phyloP scores from a whole-genome alignment of 2,113 vertebrate species.

The Hemicordylus capensis region DNA sequence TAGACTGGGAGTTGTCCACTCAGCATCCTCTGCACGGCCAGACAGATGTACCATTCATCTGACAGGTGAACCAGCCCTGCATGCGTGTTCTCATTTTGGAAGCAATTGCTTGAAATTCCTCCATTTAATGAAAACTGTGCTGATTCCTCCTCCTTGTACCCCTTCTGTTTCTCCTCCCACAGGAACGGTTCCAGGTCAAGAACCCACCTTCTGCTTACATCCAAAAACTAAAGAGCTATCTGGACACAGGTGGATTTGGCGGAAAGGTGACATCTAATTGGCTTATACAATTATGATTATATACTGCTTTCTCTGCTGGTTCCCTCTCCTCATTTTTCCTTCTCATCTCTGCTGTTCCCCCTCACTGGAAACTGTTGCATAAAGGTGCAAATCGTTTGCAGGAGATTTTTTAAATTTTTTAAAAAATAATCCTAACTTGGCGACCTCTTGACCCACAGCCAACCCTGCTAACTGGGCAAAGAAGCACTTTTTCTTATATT shows the following conservation, averaged over 20 bases:
- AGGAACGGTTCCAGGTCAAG: constrained; percentile 95
- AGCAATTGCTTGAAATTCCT: neutral
- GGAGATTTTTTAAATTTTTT: neutral
- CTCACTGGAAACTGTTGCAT: neutral
- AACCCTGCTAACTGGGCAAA: no score
- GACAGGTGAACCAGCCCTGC: neutral
- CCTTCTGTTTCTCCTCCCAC: neutral
- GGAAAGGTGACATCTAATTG: constrained; percentile 82
- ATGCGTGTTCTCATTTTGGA: neutral
- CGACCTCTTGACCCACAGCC: neutral
- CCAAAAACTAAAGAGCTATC: constrained; percentile 87
- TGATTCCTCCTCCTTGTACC: constrained; percentile 3
- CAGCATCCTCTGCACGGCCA: neutral
- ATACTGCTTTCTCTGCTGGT: constrained; percentile 11
- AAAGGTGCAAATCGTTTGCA: neutral
- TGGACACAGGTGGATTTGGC: constrained; percentile 88
- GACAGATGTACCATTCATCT: neutral
- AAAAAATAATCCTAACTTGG: neutral
- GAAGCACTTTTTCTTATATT: no score
- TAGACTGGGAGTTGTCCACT: no score
- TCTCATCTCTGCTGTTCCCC: no score
- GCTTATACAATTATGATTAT: constrained; percentile 48
- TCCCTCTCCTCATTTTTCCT: neutral
- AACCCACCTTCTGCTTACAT: constrained; percentile 90
- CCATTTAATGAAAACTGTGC: neutral